These are phyloP conservation scores for Rhadinocentrus ornatus DNA, from an alignment of 2,797 vertebrate genomes.

Conservation along the genomic window DNA sequence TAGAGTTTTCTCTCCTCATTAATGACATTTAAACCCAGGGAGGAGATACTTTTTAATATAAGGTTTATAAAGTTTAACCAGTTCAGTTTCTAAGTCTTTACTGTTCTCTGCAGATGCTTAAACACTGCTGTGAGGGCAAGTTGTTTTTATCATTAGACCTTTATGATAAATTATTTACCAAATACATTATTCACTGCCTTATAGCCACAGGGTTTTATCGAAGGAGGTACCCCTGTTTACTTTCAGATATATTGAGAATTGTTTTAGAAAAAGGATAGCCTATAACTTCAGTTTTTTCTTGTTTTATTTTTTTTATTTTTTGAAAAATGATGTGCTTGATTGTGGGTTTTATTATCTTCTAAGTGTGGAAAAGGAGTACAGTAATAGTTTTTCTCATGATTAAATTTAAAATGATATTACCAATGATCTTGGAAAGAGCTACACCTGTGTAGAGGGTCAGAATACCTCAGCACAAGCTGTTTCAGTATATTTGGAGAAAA, in stretches of 20 bases:
- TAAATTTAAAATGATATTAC: conserved; percentile 69
- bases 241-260: conserved; percentile 27
- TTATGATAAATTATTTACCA: conserved; percentile 66
- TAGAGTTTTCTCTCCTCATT: conserved; percentile 4
- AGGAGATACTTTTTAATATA: conserved; percentile 27
- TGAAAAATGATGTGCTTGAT: conserved; percentile 53
- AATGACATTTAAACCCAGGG: neutral
- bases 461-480: conserved; percentile 29
- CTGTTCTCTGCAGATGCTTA: conserved; percentile 43
- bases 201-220: conserved; percentile 39
- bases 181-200: conserved; percentile 49
- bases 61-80: conserved; percentile 5
- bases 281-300: neutral
- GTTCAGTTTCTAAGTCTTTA: conserved; percentile 33
- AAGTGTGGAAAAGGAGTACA: conserved; percentile 49
- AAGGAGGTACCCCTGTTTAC: conserved; percentile 15
- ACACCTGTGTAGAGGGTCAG: conserved; percentile 38
- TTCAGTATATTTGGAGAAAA: conserved; percentile 69
- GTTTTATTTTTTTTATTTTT: conserved; percentile 19
- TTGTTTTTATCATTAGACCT: conserved; percentile 56
- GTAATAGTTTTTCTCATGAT: conserved; percentile 61
- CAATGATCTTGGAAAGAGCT: conserved; percentile 53
- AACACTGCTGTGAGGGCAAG: conserved; percentile 2
- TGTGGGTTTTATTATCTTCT: conserved; percentile 53
- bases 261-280: conserved; percentile 1